These are phyloP conservation scores for Ooceraea biroi DNA, from an alignment of 1,140 invertebrate genomes.

Conservation along the genomic window DNA sequence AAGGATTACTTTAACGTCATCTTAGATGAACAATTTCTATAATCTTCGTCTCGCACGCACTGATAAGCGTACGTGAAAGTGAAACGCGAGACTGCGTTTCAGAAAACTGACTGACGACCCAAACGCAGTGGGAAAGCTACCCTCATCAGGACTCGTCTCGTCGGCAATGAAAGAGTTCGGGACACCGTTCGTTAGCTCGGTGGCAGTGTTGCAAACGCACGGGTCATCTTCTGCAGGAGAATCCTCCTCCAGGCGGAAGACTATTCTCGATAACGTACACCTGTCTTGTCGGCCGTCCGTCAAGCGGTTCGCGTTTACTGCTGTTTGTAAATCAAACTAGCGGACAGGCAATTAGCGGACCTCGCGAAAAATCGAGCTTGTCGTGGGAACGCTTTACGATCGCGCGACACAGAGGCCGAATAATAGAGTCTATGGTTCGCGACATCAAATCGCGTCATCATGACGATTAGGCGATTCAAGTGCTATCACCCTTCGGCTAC, in stretches of 20 bases:
- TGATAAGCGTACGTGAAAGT: conserved; percentile 16
- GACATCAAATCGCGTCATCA: conserved; percentile 26
- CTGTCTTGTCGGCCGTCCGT: conserved; percentile 58
- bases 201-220: conserved; percentile 38
- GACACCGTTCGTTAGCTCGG: conserved; percentile 33
- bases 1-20: conserved; percentile 3
- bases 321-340: conserved; percentile 55
- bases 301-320: conserved; percentile 52
- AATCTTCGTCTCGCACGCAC: conserved; percentile 1
- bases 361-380: conserved; percentile 47
- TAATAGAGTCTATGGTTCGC: background rate
- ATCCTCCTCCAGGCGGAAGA: conserved; percentile 43
- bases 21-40: background rate
- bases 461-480: background rate
- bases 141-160: background rate
- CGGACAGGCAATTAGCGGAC: conserved; percentile 53
- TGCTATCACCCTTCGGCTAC: background rate
- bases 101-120: conserved; percentile 4
- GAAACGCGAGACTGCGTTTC: background rate
- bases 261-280: conserved; percentile 40
- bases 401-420: conserved; percentile 11
- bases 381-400: conserved; percentile 43
- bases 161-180: background rate
- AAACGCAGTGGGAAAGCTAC: background rate
- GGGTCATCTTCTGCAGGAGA: conserved; percentile 25